Conservation (phyloP, 2,888 invertebrate species). For the Cryptocephalus moraei region DNA sequence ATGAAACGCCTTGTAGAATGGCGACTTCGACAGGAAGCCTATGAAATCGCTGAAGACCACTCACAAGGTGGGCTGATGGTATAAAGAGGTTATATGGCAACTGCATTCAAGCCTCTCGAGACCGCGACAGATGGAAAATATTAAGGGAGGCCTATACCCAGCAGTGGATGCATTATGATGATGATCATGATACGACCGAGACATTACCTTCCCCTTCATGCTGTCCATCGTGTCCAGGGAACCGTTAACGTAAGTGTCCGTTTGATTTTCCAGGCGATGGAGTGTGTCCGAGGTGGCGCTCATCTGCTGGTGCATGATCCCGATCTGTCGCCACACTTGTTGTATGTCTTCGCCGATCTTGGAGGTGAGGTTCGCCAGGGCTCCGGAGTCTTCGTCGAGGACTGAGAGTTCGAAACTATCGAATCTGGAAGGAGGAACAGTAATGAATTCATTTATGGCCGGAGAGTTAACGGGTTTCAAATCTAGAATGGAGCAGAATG, state of each 20-base stretch:
- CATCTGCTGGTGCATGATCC: slow-evolving; percentile 78
- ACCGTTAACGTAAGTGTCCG: slow-evolving; percentile 70
- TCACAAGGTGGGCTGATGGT: too few relatives aligned
- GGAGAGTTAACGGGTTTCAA: too few relatives aligned
- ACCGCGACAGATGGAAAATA: too few relatives aligned
- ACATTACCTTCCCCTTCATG: slow-evolving; percentile 60
- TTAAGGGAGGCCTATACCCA: too few relatives aligned
- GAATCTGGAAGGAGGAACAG: slow-evolving; percentile 47
- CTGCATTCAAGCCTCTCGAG: too few relatives aligned
- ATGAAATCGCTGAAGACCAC: too few relatives aligned
- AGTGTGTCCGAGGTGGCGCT: slow-evolving; percentile 63
- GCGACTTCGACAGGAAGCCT: too few relatives aligned
- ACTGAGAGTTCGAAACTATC: slow-evolving; percentile 60
- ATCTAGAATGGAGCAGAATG: too few relatives aligned
- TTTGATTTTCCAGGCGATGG: slow-evolving; percentile 67
- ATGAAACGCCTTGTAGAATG: too few relatives aligned
- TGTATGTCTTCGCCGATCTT: slow-evolving; percentile 73
- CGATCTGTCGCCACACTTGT: slow-evolving; percentile 84
- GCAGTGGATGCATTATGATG: too few relatives aligned
- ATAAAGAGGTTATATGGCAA: too few relatives aligned
- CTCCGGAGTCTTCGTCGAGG: slow-evolving; percentile 59
- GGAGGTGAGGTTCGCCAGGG: slow-evolving; percentile 61
- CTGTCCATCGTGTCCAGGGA: slow-evolving; percentile 65
- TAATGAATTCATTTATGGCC: too few relatives aligned
- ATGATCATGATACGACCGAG: not conserved